phyloP scores from a whole-genome alignment of 2,888 invertebrate species.

The Trachelus tabidus region DNA sequence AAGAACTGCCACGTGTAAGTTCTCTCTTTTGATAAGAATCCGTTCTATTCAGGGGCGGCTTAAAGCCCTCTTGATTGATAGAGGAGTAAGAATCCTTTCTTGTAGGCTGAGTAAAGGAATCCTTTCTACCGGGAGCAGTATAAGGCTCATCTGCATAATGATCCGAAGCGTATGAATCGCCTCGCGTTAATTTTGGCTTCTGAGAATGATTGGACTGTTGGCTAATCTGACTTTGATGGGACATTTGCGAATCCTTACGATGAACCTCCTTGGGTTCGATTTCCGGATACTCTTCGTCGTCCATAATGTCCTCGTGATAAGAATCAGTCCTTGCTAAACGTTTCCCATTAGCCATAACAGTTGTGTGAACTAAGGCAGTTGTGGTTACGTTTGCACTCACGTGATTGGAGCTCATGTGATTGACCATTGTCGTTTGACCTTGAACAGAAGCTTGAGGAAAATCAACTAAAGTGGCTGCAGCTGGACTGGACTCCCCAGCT shows the following conservation, averaged over 20 bases:
- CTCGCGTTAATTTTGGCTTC: conserved; percentile 54
- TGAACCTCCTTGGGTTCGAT: conserved; percentile 49
- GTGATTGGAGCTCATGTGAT: conserved; percentile 64
- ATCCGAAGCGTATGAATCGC: conserved; percentile 58
- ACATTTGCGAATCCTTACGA: conserved; percentile 58
- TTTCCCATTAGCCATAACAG: conserved; percentile 64
- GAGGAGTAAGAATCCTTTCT: conserved; percentile 57
- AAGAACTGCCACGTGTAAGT: conserved; percentile 28
- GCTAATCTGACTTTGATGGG: conserved; percentile 46
- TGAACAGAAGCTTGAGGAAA: conserved; percentile 37
- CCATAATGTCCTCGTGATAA: conserved; percentile 54
- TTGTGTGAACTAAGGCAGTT: conserved; percentile 65
- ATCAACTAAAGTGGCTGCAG: conserved; percentile 44
- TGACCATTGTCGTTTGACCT: conserved; percentile 46
- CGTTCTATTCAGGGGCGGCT: conserved; percentile 44
- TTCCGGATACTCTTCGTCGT: conserved; percentile 53
- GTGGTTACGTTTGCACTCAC: conserved; percentile 67
- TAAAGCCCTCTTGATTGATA: conserved; percentile 48
- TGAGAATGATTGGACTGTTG: conserved; percentile 50
- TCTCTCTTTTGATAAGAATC: conserved; percentile 56
- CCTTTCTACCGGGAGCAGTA: conserved; percentile 36
- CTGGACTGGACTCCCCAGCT: conserved; percentile 46
- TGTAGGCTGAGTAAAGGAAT: conserved; percentile 40
- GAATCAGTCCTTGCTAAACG: conserved; percentile 55
- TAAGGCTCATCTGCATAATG: conserved; percentile 49